Conservation (phyloP, 1,140 invertebrate species). For the Leptonema lineaticorne region DNA sequence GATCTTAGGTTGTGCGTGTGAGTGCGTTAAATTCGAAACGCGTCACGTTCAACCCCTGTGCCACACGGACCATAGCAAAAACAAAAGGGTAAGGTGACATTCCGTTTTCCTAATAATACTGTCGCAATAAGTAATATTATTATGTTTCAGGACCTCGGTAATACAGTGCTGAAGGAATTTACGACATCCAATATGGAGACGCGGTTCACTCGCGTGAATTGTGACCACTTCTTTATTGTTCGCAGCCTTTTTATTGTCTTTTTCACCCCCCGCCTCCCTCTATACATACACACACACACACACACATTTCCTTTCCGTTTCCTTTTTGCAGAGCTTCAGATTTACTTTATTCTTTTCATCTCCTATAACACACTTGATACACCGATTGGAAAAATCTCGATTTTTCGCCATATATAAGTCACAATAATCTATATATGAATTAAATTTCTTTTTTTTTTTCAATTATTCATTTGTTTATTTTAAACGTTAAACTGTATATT, state of each 20-base stretch:
- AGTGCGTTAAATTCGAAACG: too few species aligned
- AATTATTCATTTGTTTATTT: too few species aligned
- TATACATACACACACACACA: too few species aligned
- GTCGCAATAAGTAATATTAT: conserved; percentile 38
- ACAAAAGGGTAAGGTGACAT: conserved; percentile 11
- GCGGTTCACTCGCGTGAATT: conserved; percentile 23
- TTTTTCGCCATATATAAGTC: too few species aligned
- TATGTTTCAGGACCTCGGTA: conserved; percentile 34
- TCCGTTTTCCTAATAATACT: conserved; percentile 39
- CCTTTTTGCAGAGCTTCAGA: too few species aligned
- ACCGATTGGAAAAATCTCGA: too few species aligned
- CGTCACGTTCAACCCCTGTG: not conserved
- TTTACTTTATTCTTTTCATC: too few species aligned
- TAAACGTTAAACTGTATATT: too few species aligned
- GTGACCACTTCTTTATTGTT: conserved; percentile 28
- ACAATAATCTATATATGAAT: too few species aligned
- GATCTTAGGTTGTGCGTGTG: not conserved
- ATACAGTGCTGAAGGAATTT: conserved; percentile 34
- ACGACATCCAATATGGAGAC: conserved; percentile 37
- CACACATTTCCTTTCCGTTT: too few species aligned
- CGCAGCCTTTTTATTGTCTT: conserved; percentile 34
- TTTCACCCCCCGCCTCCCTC: not conserved
- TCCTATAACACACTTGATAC: too few species aligned
- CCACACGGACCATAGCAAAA: not conserved
- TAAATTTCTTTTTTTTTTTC: too few species aligned